Conservation (phyloP, 2,113 vertebrate genomes). For the Campylomormyrus tamandua region DNA sequence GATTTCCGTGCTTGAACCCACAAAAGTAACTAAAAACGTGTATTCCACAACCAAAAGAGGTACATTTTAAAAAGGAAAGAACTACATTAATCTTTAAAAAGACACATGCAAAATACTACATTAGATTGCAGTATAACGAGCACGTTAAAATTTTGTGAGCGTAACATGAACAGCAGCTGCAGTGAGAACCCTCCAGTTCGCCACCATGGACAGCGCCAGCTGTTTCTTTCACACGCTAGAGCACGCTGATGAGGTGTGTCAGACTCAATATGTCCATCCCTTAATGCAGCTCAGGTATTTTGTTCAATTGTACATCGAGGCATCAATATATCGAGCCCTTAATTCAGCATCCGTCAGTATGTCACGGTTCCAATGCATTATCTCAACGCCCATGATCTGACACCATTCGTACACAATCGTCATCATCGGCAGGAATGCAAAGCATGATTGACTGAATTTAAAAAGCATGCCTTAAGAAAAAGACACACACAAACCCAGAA, state of each 20-base stretch:
- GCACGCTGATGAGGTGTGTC: conserved; percentile 4
- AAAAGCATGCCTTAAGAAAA: not conserved
- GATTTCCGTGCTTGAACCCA: not conserved
- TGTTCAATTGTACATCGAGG: not conserved
- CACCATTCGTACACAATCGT: not conserved
- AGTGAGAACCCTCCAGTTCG: not conserved
- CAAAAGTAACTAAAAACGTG: not conserved
- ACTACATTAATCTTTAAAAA: not conserved
- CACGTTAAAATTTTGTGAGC: not conserved
- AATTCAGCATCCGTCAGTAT: not conserved
- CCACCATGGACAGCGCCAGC: conserved; percentile 12
- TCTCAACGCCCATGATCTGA: not conserved
- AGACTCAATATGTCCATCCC: not conserved
- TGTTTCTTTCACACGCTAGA: not conserved
- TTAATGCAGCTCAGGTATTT: not conserved
- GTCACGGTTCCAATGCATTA: not conserved
- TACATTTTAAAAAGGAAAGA: not conserved
- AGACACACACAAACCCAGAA: not conserved
- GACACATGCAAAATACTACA: not conserved
- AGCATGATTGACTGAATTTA: not conserved
- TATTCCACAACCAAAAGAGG: not conserved
- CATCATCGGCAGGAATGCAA: not conserved
- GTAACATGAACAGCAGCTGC: not conserved
- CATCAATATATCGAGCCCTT: not conserved
- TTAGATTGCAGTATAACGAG: not conserved